phyloP scores from a whole-genome alignment of 2,888 invertebrate species.

The Catocala nupta region DNA sequence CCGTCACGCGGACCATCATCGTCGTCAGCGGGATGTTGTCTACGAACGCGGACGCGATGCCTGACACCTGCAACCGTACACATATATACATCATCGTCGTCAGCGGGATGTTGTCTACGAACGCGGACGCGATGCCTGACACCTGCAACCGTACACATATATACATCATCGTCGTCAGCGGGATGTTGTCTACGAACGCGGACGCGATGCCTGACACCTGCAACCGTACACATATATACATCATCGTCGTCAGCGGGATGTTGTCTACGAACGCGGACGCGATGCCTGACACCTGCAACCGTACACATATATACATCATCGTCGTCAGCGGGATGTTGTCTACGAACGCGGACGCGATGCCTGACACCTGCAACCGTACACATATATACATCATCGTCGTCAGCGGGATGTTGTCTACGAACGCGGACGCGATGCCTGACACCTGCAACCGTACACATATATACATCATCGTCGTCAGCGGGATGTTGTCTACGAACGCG shows the following conservation, averaged over 20 bases:
- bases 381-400: conserved; percentile 98
- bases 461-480: conserved; percentile 97
- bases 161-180: conserved; percentile 97
- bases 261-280: conserved; percentile 97
- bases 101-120: conserved; percentile 97
- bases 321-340: conserved; percentile 97
- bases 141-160: conserved; percentile 86
- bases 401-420: conserved; percentile 97
- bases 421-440: conserved; percentile 94
- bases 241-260: conserved; percentile 97
- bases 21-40: conserved; percentile 97
- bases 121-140: conserved; percentile 94
- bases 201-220: conserved; percentile 95
- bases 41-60: conserved; percentile 95
- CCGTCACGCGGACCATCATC: conserved; percentile 96
- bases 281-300: conserved; percentile 91
- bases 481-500: conserved; percentile 97
- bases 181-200: conserved; percentile 97
- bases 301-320: conserved; percentile 92
- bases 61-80: conserved; percentile 89
- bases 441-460: conserved; percentile 86
- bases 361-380: conserved; percentile 89
- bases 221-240: conserved; percentile 83
- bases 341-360: conserved; percentile 95
- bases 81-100: conserved; percentile 90